phyloP scores from a whole-genome alignment of 2,888 invertebrate species.

The Pandemis corylana region DNA sequence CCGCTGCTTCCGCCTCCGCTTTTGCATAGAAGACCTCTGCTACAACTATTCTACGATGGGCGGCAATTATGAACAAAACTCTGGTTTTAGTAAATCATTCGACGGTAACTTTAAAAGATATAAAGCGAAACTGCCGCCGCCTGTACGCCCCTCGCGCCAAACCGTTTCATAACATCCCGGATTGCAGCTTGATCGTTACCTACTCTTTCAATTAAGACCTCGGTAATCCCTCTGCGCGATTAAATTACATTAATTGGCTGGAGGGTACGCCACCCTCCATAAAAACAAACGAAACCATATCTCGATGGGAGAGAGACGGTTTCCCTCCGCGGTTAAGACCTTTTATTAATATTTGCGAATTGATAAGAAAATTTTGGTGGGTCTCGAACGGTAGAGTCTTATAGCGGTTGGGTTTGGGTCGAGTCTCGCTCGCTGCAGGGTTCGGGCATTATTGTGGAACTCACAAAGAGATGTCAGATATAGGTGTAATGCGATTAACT shows the following conservation, averaged over 20 bases:
- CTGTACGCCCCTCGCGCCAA: constrained; percentile 29
- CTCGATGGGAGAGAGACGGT: constrained; percentile 49
- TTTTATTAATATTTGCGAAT: constrained; percentile 77
- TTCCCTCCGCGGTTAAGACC: constrained; percentile 54
- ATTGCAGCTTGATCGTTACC: constrained; percentile 56
- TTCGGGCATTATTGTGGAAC: constrained; percentile 55
- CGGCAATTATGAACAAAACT: too few relatives aligned
- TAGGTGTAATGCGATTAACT: constrained; percentile 79
- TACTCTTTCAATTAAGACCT: constrained; percentile 79
- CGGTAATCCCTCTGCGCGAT: constrained; percentile 80
- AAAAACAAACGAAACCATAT: constrained; percentile 50
- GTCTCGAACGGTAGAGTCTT: constrained; percentile 23
- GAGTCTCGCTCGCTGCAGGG: constrained; percentile 42
- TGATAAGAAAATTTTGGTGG: constrained; percentile 53
- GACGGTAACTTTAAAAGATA: too few relatives aligned
- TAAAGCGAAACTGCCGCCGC: background rate
- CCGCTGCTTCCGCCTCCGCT: too few relatives aligned
- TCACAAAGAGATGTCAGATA: constrained; percentile 79
- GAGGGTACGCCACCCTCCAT: constrained; percentile 59
- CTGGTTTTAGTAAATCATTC: too few relatives aligned
- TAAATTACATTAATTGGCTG: constrained; percentile 83
- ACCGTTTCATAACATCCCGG: constrained; percentile 41
- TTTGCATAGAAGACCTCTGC: too few relatives aligned
- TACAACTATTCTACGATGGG: too few relatives aligned
- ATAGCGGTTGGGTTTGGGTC: constrained; percentile 55